Base-by-base conservation (phyloP, 2,888 invertebrate genomes). In the Oligia latruncula region DNA sequence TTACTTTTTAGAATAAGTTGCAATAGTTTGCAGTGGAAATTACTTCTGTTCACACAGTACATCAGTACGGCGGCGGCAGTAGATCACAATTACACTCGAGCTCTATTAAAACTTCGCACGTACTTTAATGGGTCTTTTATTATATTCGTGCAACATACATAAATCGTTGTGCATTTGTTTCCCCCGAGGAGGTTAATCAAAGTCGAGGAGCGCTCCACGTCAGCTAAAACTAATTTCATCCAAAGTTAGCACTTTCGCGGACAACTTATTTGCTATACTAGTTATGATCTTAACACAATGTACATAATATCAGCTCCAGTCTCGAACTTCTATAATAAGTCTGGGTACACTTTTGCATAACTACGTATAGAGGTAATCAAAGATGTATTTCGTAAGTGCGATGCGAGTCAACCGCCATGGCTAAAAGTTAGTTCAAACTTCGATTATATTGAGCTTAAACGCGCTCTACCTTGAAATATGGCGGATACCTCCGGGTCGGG, bases 381-480 rank as follows among this genome's bases (percentile, higher is more conserved):
- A 84, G 82, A 89, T 90, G 89, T 90, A 92, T 90, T 90, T 88
- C 81, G 84, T 91, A 91, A 92, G 90, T 91, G 90, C 87, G 91
- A 90, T 87, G 81, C 76, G 87, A 93, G 89, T 91, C 92, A 93
- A 92, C 94, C 94, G 87, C 93, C 91, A 91, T 91, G 88, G 89
- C 92, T 87, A 85, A 92, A 95, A 94, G 92, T 95, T 93, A 89
- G 90, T 91, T 86, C 85, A 92, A 95, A 95, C 94, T 96, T 95
- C 91, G 92, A 93, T 93, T 93, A 94, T 92, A 93, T 93, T 90
- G 91, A 90, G 88, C 90, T 92, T 88, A 91, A 87, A 92, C 80
- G 91, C 94, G 91, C 91, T 93, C 93, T 95, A 93, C 94, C 95
- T 94, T 95, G 94, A 96, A 96, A 96, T 96, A 95, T 95, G 93